Evolutionary conservation across 2,113 vertebrate genomes (phyloP).

Genomic region (Megaceryle maxima): DNA sequence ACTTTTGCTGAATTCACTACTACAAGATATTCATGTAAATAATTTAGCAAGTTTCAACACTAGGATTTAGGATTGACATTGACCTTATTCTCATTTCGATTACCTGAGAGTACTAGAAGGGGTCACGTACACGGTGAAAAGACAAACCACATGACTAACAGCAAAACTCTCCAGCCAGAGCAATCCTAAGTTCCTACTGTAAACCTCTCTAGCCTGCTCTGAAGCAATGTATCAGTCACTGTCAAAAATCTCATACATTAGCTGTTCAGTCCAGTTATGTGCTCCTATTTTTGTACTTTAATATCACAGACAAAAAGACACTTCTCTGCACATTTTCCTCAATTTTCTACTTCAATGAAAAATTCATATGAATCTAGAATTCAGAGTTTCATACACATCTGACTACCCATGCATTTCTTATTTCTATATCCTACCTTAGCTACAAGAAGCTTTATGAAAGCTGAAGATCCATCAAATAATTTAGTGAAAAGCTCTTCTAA

Average conservation of each 20-base stretch:
- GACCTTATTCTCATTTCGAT: not conserved
- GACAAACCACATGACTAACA: not conserved
- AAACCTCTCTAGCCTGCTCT: not conserved
- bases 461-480: slow-evolving; percentile 6
- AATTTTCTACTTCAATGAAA: slow-evolving; percentile 21
- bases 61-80: not conserved
- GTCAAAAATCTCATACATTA: not conserved
- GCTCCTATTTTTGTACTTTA: not conserved
- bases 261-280: not conserved
- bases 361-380: not conserved
- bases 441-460: not conserved
- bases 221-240: not conserved
- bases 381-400: not conserved
- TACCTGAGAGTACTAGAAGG: not conserved
- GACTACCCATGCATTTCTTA: not conserved
- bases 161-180: not conserved
- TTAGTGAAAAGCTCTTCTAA: slow-evolving; percentile 20
- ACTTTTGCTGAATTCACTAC: not conserved
- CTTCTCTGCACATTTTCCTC: not conserved
- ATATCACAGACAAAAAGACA: not conserved
- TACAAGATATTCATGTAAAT: not conserved
- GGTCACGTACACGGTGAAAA: not conserved
- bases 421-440: not conserved
- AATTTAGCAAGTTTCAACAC: not conserved
- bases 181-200: not conserved